A percentile compares a stretch with the other conserved stretches of the same genome.
These are phyloP conservation scores for Darevskia nairensis DNA, from an alignment of 2,797 vertebrate species.

Conservation along the genomic window DNA sequence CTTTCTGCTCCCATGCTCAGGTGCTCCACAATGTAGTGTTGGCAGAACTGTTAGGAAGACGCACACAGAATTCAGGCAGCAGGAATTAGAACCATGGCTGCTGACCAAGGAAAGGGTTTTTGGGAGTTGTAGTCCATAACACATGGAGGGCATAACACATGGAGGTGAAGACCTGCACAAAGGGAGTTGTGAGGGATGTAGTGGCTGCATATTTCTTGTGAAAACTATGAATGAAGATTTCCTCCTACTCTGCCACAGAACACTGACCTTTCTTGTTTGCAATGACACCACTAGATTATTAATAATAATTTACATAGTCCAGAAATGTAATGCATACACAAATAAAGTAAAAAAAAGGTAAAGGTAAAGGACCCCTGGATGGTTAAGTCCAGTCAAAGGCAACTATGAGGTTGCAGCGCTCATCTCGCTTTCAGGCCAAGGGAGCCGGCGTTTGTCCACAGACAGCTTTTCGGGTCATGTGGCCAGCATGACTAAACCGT, in stretches of 20 bases:
- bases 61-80: background rate
- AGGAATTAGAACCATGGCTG: background rate
- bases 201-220: background rate
- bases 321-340: background rate
- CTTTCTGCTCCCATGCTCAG: background rate
- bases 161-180: no score
- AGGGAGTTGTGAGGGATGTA: background rate
- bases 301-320: no score
- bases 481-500: no score
- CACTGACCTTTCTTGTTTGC: background rate
- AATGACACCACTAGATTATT: background rate
- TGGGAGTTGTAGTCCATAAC: no score
- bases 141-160: no score
- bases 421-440: no score
- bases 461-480: no score
- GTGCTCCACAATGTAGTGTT: fast-evolving
- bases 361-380: no score
- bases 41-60: background rate
- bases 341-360: no score
- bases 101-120: background rate
- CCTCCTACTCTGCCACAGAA: background rate
- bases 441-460: no score
- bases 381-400: no score
- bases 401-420: no score
- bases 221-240: background rate